Evolutionary conservation across 2,113 vertebrate genomes (phyloP).

Genomic region (Pelecanus crispus): DNA sequence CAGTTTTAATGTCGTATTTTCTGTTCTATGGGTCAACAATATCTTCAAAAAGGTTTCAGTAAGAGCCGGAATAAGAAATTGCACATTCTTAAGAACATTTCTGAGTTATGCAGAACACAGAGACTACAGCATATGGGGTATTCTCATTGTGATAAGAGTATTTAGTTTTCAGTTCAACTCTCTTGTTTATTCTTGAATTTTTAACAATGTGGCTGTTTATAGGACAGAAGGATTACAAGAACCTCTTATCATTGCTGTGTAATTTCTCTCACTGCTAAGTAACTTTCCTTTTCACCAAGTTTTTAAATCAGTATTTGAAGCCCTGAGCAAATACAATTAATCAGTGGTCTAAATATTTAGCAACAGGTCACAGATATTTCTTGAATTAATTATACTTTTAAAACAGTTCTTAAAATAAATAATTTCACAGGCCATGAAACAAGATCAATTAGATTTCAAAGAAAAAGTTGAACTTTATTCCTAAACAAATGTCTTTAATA

Average conservation of each 20-base stretch:
- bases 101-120: background rate
- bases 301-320: slow-evolving; percentile 21
- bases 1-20: background rate
- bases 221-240: background rate
- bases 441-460: slow-evolving; percentile 43
- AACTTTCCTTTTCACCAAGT: background rate
- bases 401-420: slow-evolving; percentile 48
- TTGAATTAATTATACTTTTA: slow-evolving; percentile 25
- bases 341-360: slow-evolving; percentile 65
- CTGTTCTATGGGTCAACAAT: background rate
- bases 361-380: slow-evolving; percentile 1
- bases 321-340: slow-evolving; percentile 5
- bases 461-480: slow-evolving; percentile 30
- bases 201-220: background rate
- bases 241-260: background rate
- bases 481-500: slow-evolving; percentile 54
- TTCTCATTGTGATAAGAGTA: background rate
- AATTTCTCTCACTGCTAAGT: background rate
- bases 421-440: slow-evolving; percentile 16
- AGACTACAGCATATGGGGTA: background rate
- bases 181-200: background rate
- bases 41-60: background rate
- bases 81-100: background rate
- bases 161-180: background rate
- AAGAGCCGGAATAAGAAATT: background rate